phyloP scores from a whole-genome alignment of 2,797 vertebrate species.

The Nothura maculosa region DNA sequence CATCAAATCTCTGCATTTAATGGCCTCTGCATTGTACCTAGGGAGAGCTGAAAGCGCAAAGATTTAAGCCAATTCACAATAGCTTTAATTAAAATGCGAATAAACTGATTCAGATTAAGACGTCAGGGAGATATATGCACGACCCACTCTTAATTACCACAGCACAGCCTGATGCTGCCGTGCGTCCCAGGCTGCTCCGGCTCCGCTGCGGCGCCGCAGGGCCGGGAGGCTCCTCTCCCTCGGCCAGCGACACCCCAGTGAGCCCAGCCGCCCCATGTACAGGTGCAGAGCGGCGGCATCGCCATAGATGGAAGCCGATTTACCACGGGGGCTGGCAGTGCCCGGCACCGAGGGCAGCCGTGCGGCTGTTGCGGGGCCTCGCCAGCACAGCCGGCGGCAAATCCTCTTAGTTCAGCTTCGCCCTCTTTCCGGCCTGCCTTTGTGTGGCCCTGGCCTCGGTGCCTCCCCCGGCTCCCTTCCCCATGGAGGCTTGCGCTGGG shows the following conservation, averaged over 20 bases:
- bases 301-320: background rate
- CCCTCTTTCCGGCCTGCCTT: constrained; percentile 23
- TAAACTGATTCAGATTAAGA: constrained; percentile 45
- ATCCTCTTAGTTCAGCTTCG: constrained; percentile 71
- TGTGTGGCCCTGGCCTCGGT: background rate
- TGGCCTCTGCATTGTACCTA: background rate
- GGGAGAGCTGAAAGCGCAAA: background rate
- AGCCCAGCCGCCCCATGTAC: accelerated
- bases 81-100: constrained; percentile 55
- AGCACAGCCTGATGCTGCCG: background rate
- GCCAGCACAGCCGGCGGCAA: constrained; percentile 51
- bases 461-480: background rate
- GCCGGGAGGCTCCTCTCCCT: background rate
- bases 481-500: accelerated
- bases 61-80: constrained; percentile 1
- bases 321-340: background rate
- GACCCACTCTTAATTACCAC: background rate
- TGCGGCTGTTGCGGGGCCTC: constrained; percentile 40
- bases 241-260: background rate
- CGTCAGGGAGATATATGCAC: background rate
- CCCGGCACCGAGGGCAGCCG: background rate
- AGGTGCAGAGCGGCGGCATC: background rate
- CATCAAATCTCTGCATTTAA: background rate
- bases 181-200: accelerated
- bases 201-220: accelerated